Base-by-base conservation (phyloP, 2,888 invertebrate species). In the Pycnomerus fuliginosus region DNA sequence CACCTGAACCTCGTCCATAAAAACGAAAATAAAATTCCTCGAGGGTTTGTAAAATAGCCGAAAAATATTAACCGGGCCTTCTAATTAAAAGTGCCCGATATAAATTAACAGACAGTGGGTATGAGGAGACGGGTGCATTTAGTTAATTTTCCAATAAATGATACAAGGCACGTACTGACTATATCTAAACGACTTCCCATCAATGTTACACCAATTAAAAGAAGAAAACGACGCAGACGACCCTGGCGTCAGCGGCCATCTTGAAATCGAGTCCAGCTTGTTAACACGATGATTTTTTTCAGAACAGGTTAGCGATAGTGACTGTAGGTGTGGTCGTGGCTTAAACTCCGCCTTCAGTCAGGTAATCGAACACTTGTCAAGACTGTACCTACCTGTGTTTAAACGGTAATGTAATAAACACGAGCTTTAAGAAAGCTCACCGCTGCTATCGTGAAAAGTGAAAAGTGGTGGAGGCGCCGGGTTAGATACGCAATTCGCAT, bases 131-230 rank as follows among this genome's bases (percentile, higher is more conserved):
- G n/a, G 25, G 10, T 10, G 25, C 54, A 48, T 55, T 54, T 50
- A 55, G 55, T 65, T 65, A 67, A 67, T 65, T 67, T 62, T 40
- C 56, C 64, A 63, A 68, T 68, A 68, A 69, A 64, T 57, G 63
- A 67, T 63, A 67, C 66, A 62, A 61, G 60, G 62, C 69, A 68
- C 68, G 68, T 68, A 65, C 63, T 52, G 54, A 52, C 55, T 56
- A 55, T 66, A 67, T 67, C 67, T 67, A 61, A 64, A 67, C 67
- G 69, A 67, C 66, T 67, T 62, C 63, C 62, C 67, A 67, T 67
- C 66, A 62, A 59, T 67, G 66, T 68, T 60, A 68, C 65, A 67
- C 63, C 69, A 68, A 68, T 68, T 68, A 68, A 68, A 68, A 65
- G 50, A 62, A 64, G 61, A 62, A 60, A 62, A 60, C 56, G 56